phyloP scores from a whole-genome alignment of 2,888 invertebrate species.

The Synanthedon myopaeformis region DNA sequence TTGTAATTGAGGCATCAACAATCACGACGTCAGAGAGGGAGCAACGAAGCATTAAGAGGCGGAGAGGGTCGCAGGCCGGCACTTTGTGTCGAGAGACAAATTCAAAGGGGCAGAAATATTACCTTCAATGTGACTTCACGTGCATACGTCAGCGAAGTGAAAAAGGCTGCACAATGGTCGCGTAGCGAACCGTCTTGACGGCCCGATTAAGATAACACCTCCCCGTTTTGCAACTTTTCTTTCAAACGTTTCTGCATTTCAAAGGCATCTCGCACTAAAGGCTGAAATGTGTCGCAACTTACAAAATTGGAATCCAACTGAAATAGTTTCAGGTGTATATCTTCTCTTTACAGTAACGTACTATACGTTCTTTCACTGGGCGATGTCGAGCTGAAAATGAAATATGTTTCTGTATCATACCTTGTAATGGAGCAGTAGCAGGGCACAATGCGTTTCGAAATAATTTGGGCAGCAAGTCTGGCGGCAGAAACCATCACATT shows the following conservation, averaged over 20 bases:
- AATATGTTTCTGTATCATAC: too few species aligned
- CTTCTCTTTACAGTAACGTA: too few species aligned
- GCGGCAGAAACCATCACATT: too few species aligned
- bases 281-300: slow-evolving; percentile 18
- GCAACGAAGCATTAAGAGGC: slow-evolving; percentile 24
- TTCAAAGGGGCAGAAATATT: slow-evolving; percentile 49
- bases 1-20: slow-evolving; percentile 23
- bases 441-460: too few species aligned
- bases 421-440: too few species aligned
- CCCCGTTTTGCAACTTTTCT: slow-evolving; percentile 17
- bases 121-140: slow-evolving; percentile 19
- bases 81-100: slow-evolving; percentile 15
- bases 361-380: too few species aligned
- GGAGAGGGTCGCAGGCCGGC: slow-evolving; percentile 21
- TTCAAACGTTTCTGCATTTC: slow-evolving; percentile 23
- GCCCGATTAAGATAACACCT: slow-evolving; percentile 55
- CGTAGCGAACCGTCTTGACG: slow-evolving; percentile 30
- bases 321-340: background rate
- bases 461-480: too few species aligned
- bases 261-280: slow-evolving; percentile 22
- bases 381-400: too few species aligned
- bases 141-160: slow-evolving; percentile 34
- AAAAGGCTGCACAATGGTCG: slow-evolving; percentile 38
- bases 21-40: slow-evolving; percentile 18
- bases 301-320: slow-evolving; percentile 9